These are phyloP conservation scores for Circaetus gallicus DNA, from an alignment of 2,113 vertebrate genomes.

Conservation along the genomic window DNA sequence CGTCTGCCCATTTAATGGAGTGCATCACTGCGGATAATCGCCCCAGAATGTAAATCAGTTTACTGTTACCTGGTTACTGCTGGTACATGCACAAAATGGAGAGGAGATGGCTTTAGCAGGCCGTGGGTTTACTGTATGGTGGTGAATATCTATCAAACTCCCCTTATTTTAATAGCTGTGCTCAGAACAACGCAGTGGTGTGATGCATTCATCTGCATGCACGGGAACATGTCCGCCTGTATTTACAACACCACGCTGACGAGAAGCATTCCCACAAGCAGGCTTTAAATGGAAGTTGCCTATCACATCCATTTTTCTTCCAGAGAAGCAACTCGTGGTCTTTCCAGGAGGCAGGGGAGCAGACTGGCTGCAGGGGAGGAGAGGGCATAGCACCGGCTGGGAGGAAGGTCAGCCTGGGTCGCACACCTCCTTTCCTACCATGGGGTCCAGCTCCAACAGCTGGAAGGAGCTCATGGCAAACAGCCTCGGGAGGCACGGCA, in stretches of 20 bases:
- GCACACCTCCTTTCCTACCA: not conserved
- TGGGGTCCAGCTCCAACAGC: not conserved
- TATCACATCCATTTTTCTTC: not conserved
- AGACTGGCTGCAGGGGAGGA: not conserved
- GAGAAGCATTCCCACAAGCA: not conserved
- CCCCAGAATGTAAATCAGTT: not conserved
- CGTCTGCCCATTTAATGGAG: not conserved
- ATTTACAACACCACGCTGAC: not conserved
- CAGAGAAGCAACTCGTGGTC: not conserved
- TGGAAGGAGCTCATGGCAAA: not conserved
- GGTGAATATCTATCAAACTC: not conserved
- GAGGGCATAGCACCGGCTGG: not conserved
- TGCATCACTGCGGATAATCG: not conserved
- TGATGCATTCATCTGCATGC: not conserved
- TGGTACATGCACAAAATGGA: not conserved
- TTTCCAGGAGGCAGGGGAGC: rapidly evolving
- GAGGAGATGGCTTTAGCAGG: not conserved
- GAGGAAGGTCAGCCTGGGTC: not conserved
- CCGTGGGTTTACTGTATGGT: not conserved
- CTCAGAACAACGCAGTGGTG: not conserved
- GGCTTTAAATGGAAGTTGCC: not conserved
- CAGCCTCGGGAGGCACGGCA: rapidly evolving
- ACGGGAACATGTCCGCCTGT: not conserved
- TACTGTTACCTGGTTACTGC: slow-evolving; percentile 58
- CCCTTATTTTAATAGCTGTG: not conserved